Conservation (phyloP, 2,113 vertebrate genomes). For the Chitala chitala region DNA sequence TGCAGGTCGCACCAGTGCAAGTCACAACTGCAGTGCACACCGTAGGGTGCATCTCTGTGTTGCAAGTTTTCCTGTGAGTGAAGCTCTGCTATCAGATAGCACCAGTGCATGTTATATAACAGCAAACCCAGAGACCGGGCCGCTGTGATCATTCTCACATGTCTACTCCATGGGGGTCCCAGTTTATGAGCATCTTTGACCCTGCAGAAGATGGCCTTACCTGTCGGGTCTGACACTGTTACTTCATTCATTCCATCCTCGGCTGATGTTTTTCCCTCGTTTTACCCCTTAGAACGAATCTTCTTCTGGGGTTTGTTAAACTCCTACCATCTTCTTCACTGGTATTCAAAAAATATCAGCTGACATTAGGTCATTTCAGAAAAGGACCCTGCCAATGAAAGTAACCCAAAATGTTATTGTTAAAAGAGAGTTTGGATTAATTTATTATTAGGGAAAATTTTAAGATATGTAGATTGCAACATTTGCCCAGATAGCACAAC, state of each 20-base stretch:
- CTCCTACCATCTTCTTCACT: neutral
- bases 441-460: neutral
- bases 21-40: neutral
- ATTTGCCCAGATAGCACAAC: neutral
- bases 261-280: neutral
- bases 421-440: conserved; percentile 10
- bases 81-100: neutral
- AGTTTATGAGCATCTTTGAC: neutral
- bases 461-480: neutral
- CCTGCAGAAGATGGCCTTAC: neutral
- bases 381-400: neutral
- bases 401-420: neutral
- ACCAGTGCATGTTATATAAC: neutral
- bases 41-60: too few relatives aligned
- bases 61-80: neutral
- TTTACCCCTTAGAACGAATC: conserved; percentile 10
- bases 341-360: too few relatives aligned
- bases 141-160: neutral
- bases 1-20: neutral
- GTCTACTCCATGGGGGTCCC: neutral
- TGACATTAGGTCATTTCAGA: neutral
- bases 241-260: neutral
- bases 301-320: neutral
- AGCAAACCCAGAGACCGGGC: neutral
- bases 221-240: neutral